Base-by-base conservation (phyloP, 2,113 vertebrate species). In the Orycteropus afer region DNA sequence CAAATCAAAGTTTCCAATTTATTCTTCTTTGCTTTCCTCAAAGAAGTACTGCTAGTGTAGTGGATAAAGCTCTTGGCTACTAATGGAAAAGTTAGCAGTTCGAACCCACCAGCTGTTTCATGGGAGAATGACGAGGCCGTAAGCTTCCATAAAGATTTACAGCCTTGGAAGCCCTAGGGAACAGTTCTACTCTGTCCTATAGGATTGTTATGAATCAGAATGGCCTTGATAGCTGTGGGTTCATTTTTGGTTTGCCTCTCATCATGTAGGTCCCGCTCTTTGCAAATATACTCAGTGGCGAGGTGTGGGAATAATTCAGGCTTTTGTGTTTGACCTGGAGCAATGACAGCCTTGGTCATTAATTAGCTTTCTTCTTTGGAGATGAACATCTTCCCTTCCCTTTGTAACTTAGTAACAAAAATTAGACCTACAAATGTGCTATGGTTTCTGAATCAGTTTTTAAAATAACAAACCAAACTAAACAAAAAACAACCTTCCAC, bases 401-500 rank as follows among this genome's bases (percentile, higher is more conserved):
- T 90, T 92, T 69, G 74, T 69, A 57, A 94, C 5, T 77, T 14
- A 51, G 67, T 89, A 53, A 78, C 49, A 90, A 95, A 90, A 92
- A 71, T 69, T 45, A 47, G 65, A 18, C 18, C 14, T 55, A 18
- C n/a, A 93, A 40, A 55, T 74, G 17, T 22, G 20, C 47, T 81
- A 29, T 89, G 63, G 10, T 95, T 95, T 86, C 49, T 76, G 63
- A 73, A 89, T 45, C 49, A 57, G 14, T 51, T 96, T 86, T 83
- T 15, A 6, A 49, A 34, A 29, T n/a, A 82, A 71, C 91, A 67
- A 63, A 65, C 25, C 86, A 25, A 87, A n/a, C n/a, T n/a, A n/a
- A 87, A 45, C 6, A 34, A 65, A 61, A 73, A 78, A 57, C 8
- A 37, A 25, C 53, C 49, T 84, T 71, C 80, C 63, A 93, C 45